phyloP scores from a whole-genome alignment of 1,140 invertebrate genomes.

The Lucilia sericata region DNA sequence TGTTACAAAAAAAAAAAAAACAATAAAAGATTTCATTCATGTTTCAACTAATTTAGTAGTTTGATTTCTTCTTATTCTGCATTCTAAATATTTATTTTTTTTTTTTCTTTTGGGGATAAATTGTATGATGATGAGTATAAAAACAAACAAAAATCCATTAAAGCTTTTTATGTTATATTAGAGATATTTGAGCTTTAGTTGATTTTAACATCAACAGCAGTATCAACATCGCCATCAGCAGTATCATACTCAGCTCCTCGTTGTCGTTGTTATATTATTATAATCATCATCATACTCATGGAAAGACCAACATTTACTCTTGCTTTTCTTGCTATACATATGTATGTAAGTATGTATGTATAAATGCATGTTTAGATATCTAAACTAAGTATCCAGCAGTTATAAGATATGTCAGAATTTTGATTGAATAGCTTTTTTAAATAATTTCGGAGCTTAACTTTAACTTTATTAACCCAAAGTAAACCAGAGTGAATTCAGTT shows the following conservation, averaged over 20 bases:
- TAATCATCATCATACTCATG: no score
- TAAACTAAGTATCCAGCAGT: no score
- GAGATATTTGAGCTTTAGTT: not conserved
- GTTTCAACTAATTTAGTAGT: not conserved
- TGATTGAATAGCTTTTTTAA: no score
- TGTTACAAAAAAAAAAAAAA: not conserved
- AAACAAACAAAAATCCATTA: not conserved
- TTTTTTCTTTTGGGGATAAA: no score
- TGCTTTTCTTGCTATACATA: not conserved
- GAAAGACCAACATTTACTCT: not conserved
- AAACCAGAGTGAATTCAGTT: no score
- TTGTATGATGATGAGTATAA: not conserved
- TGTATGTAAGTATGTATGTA: no score
- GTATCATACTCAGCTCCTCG: not conserved
- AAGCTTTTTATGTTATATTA: not conserved
- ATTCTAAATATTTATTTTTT: not conserved
- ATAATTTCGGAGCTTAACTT: no score
- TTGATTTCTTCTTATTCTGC: not conserved
- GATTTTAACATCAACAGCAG: not conserved
- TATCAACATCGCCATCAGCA: not conserved
- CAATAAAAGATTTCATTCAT: not conserved
- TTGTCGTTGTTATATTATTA: not conserved
- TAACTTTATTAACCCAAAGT: no score
- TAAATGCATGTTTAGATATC: no score
- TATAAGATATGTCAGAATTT: no score